Evolutionary conservation across 2,888 invertebrate genomes (phyloP), one percentile per base, ranked within the genome.

Genomic region (Geotrupes spiniger): DNA sequence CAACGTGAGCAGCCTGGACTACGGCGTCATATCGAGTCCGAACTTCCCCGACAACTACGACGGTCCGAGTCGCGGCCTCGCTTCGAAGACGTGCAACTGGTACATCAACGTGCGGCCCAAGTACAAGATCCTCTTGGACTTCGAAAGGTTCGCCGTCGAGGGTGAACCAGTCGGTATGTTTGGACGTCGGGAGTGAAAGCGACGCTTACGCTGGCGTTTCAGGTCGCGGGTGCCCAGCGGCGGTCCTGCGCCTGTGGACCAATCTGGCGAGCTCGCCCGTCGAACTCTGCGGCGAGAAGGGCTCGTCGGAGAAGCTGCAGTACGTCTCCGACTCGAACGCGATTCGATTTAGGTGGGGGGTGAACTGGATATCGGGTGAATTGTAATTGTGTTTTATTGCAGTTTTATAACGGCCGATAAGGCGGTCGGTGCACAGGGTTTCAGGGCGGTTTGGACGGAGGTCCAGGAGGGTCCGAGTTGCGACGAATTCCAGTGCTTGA

Each of bases 61-160:
- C 66, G 85, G 89, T 38, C 91, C 91, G 1, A 77, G 83, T 36
- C 82, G 84, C 58, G 87, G 87, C 44, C 78, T 86, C 59, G 87
- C 92, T 40, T 90, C 90, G 58, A 86, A 88, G 72, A 91, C 90
- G 54, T 99, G 98, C 77, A 94, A 97, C 75, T 99, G 98, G 98
- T 90, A 89, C 71, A 89, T 99, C 68, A 87, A 84, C 54, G 94
- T 92, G 51, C 82, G 88, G 59, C 87, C 89, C 25, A 86, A 86
- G 62, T 89, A 92, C 72, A 85, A 87, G 69, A 85, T 99, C 64
- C 82, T 97, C 69, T 82, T 99, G 67, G 88, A 92, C 73, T 92
- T 98, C 72, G 88, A 92, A 69, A 81, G 83, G 57, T 95, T 99
- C 69, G 88, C 89, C 45, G 89, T 98, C 48, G 98, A 99, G 74